Evolutionary conservation across 1,140 invertebrate species (phyloP).

Genomic region (Akabosia matsudoensis): DNA sequence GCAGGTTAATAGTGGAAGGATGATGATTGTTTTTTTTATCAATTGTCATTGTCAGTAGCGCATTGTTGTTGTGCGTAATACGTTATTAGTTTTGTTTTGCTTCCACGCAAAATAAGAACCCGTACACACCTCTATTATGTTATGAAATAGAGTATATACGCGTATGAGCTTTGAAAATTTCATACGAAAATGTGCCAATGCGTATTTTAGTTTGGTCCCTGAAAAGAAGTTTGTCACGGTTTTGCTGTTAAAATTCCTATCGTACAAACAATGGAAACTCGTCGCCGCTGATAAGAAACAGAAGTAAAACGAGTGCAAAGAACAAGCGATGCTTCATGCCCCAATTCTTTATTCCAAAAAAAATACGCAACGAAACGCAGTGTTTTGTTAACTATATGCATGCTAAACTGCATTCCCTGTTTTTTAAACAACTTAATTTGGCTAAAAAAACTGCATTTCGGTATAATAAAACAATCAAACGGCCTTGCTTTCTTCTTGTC

Average conservation of each 20-base stretch:
- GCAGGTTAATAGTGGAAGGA: not conserved
- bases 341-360: no score
- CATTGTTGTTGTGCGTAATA: not conserved
- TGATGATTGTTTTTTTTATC: not conserved
- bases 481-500: slow-evolving; percentile 4
- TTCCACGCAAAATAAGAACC: not conserved
- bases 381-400: no score
- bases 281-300: no score
- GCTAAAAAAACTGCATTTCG: no score
- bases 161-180: no score
- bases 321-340: not conserved
- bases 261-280: no score
- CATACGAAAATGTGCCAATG: not conserved
- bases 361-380: no score
- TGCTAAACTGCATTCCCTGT: no score
- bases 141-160: not conserved
- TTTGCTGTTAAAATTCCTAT: not conserved
- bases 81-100: not conserved
- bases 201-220: not conserved
- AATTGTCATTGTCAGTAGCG: not conserved
- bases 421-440: no score
- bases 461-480: not conserved
- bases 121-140: not conserved
- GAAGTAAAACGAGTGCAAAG: not conserved
- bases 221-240: slow-evolving; percentile 22